Percentiles rank a stretch among this genome's conserved stretches.
These are phyloP conservation scores for Allacma fusca DNA, from an alignment of 2,888 invertebrate species.

Conservation along the genomic window DNA sequence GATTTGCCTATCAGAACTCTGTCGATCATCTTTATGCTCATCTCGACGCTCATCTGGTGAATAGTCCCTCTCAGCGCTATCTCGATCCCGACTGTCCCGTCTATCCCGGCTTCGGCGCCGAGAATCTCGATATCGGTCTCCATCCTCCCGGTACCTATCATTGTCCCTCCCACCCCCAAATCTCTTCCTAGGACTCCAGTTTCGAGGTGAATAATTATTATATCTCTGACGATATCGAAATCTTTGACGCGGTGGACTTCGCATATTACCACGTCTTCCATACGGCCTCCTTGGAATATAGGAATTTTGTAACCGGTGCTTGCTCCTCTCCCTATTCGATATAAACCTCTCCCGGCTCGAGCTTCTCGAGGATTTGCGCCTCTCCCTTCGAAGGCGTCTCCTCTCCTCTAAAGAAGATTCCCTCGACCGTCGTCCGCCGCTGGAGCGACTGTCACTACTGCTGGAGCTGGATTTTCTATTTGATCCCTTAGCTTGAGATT, in stretches of 20 bases:
- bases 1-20: neutral
- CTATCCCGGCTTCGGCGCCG: neutral
- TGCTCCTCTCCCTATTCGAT: constrained; percentile 9
- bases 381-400: neutral
- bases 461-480: neutral
- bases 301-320: constrained; percentile 10
- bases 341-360: constrained; percentile 25
- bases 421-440: neutral
- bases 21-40: neutral
- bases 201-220: neutral
- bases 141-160: neutral
- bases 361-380: neutral
- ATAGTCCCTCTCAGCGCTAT: no score
- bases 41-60: neutral
- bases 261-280: neutral
- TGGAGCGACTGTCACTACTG: neutral
- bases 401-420: neutral
- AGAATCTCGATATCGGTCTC: neutral
- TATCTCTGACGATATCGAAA: neutral
- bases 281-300: neutral
- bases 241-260: neutral
- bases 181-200: neutral
- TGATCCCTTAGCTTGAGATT: no score
- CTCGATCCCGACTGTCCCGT: neutral
- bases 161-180: neutral